Evolutionary conservation across 2,888 invertebrate species (phyloP), one percentile per base, ranked within the genome.

Genomic region (Aporophyla nigra): DNA sequence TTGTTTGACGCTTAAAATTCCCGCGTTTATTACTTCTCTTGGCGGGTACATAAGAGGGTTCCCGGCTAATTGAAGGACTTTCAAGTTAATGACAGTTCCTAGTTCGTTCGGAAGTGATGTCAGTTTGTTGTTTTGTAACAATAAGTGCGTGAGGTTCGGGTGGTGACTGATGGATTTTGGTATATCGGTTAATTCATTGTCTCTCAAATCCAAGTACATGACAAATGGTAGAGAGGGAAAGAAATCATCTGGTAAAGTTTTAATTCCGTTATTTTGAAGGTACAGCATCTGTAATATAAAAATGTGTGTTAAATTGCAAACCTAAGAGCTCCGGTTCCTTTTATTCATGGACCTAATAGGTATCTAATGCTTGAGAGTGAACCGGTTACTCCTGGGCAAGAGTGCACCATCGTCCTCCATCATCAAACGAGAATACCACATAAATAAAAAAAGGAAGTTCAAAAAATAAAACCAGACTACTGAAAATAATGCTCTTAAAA

Each of bases 121-220:
- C 46, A 98, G 90, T 81, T 95, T 93, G 90, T 98, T 98, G 87
- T 97, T 97, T 91, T 97, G 97, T 51, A 98, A 91, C 33, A 98
- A 93, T 71, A 98, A 91, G 78, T 98, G 98, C 71, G 98, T 97
- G 40, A 98, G 94, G 83, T 90, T 92, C 68, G 90, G 90, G 85
- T 98, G 98, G 82, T 97, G 91, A 78, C 97, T 97, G 33, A 98
- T 96, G 5, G 96, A 94, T 78, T 89, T 92, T 2, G 98, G 98
- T 71, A 98, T 91, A 21, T 92, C 93, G 7, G 90, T 93, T 16
- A 98, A 89, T 73, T 94, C 89, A 90, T 98, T 98, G 80, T 97
- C 97, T 86, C 98, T 95, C 14, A 98, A 88, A 90, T 98, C 98
- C 14, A 98, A 91, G 97, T 98, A 98, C 90, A 96, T 97, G 2